A percentile compares a stretch with the other conserved stretches of the same genome.
These are phyloP conservation scores for Drosophila arawakana DNA, from an alignment of 1,140 invertebrate species.

Conservation along the genomic window DNA sequence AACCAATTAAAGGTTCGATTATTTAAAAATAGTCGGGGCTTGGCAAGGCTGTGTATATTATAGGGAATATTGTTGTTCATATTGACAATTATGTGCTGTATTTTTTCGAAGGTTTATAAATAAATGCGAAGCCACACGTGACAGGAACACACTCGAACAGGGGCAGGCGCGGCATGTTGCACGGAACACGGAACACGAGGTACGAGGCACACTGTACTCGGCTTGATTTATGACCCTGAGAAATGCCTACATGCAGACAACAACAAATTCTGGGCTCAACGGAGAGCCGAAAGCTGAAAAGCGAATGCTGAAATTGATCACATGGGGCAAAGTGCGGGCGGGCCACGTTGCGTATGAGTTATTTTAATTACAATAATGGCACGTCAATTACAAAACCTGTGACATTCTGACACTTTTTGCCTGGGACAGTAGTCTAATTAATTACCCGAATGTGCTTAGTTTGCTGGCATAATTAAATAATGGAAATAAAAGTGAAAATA, in stretches of 20 bases:
- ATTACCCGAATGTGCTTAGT: slow-evolving; percentile 60
- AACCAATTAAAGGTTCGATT: neutral
- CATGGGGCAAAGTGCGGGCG: slow-evolving; percentile 11
- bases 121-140: slow-evolving; percentile 64
- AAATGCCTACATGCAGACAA: slow-evolving; percentile 30
- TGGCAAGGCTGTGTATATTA: neutral
- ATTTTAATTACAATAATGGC: slow-evolving; percentile 83
- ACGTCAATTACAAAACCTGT: slow-evolving; percentile 71
- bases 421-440: slow-evolving; percentile 57
- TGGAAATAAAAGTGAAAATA: slow-evolving; percentile 9
- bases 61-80: neutral
- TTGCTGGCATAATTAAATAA: slow-evolving; percentile 34
- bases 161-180: slow-evolving; percentile 5
- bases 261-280: slow-evolving; percentile 18
- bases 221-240: slow-evolving; percentile 62
- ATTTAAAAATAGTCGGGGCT: neutral
- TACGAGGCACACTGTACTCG: slow-evolving; percentile 9
- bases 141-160: slow-evolving; percentile 35
- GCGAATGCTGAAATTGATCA: slow-evolving; percentile 33
- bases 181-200: neutral
- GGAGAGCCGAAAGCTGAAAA: slow-evolving; percentile 8
- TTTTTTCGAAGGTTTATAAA: slow-evolving; percentile 52
- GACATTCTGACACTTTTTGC: slow-evolving; percentile 65
- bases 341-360: slow-evolving; percentile 66
- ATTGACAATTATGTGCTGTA: neutral